Conservation (phyloP, 2,888 invertebrate species). For the Taphrorychus bicolor region DNA sequence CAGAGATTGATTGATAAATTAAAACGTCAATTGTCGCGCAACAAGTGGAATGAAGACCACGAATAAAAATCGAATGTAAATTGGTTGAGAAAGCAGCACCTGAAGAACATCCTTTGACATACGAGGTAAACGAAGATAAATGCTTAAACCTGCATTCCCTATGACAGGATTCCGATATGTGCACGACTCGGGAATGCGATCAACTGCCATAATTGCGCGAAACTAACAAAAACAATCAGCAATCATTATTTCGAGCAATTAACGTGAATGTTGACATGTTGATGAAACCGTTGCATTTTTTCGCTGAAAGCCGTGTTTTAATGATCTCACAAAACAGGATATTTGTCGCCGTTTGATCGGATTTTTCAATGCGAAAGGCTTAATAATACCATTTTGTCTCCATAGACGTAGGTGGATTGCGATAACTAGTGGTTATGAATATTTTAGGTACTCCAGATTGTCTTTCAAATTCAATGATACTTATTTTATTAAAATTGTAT, state of each 20-base stretch:
- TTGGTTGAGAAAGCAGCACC: slow-evolving; percentile 31
- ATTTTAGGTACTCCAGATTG: not conserved
- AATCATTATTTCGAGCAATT: slow-evolving; percentile 41
- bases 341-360: slow-evolving; percentile 36
- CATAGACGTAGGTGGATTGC: slow-evolving; percentile 15
- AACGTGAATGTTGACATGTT: slow-evolving; percentile 41
- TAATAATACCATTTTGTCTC: slow-evolving; percentile 5
- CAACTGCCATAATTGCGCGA: slow-evolving; percentile 34
- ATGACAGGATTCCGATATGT: slow-evolving; percentile 39
- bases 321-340: slow-evolving; percentile 40
- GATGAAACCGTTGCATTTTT: slow-evolving; percentile 40
- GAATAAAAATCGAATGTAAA: slow-evolving; percentile 28
- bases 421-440: not conserved
- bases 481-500: too few species aligned
- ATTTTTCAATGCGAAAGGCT: slow-evolving; percentile 22
- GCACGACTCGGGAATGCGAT: slow-evolving; percentile 34
- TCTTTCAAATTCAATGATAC: not conserved
- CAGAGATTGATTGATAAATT: not conserved
- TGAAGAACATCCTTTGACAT: slow-evolving; percentile 20
- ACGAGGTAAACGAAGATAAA: slow-evolving; percentile 32
- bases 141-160: slow-evolving; percentile 29
- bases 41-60: not conserved
- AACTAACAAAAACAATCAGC: slow-evolving; percentile 35
- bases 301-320: slow-evolving; percentile 29
- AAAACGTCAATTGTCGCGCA: slow-evolving; percentile 1